Evolutionary conservation across 2,797 vertebrate species (phyloP), one percentile per base, ranked within the genome.

Genomic region (Phyllotis vaccarum): DNA sequence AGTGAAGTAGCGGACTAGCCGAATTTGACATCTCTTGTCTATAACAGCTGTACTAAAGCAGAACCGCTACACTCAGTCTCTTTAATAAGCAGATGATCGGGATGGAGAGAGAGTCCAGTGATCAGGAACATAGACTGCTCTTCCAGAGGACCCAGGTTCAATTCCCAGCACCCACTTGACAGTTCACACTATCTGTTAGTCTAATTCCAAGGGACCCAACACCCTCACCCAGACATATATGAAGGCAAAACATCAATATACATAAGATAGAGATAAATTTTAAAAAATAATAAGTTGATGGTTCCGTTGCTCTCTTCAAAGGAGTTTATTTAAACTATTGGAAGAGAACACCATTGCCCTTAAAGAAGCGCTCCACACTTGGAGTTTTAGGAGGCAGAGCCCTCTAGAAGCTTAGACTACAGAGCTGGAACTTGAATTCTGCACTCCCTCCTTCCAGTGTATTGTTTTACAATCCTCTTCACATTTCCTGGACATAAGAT

Each of bases 241-340:
- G 46, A 49, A 49, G 46, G 9, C 46, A 49, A 49, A 49, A 49
- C 46, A 49, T 49, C 9, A 49, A 49, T 49, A 49, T 9, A 49
- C 9, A 9, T 49, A 49, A 49, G 46, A 49, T 49, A 49, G 9
- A 49, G 9, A 49, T 49, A 49, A 49, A 49, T 49, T 49, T 49
- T 49, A 49, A 49, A 49, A 49, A 49, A 49, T 43, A 58, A 17
- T 60, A 70, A 66, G 14, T 60, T 22, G 1, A 13, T 17, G n/a
- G 29, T 62, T 91, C 89, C 78, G 31, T 94, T 66, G 60, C 21
- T 81, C 34, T 81, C 34, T 54, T 94, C 37, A 21, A 82, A 49
- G 79, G 58, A 60, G 24, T 70, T 92, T 43, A 3, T 9, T 37
- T 58, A 37, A 86, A 96, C 58, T 58, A 24, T 72, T 56, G 1